phyloP scores from a whole-genome alignment of 2,888 invertebrate genomes.

The Dugesia japonica region DNA sequence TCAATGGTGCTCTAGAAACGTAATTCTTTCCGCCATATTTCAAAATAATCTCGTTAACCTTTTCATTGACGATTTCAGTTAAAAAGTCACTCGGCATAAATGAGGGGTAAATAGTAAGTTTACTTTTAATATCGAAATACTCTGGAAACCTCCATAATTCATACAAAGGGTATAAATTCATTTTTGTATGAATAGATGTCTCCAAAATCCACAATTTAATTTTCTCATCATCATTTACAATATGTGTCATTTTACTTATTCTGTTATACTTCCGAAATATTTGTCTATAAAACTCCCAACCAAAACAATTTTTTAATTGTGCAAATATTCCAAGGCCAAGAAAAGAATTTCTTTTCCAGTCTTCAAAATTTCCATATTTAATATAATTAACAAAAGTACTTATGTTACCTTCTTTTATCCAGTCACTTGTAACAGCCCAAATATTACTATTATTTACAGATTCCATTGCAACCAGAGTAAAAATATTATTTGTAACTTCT shows the following conservation, averaged over 20 bases:
- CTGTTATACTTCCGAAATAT: neutral
- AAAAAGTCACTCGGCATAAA: slow-evolving; percentile 13
- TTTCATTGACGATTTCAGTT: neutral
- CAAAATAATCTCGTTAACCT: neutral
- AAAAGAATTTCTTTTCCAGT: slow-evolving; percentile 36
- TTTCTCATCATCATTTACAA: slow-evolving; percentile 1
- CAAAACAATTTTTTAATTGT: slow-evolving; percentile 37
- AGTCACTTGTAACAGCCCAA: slow-evolving; percentile 23
- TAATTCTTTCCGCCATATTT: neutral
- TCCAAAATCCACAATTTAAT: neutral
- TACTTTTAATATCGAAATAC: neutral
- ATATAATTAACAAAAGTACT: neutral
- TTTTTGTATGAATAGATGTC: neutral
- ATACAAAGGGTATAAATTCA: slow-evolving; percentile 36
- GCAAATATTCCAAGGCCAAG: slow-evolving; percentile 37
- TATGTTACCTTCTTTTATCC: neutral
- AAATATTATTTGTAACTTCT: slow-evolving; percentile 38
- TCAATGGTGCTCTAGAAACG: neutral
- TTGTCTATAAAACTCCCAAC: slow-evolving; percentile 36
- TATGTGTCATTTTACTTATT: neutral
- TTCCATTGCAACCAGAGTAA: slow-evolving; percentile 35
- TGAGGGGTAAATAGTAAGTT: neutral
- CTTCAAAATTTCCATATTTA: slow-evolving; percentile 21
- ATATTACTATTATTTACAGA: neutral
- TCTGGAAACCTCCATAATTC: slow-evolving; percentile 38